Evolutionary conservation across 2,888 invertebrate species (phyloP).

Genomic region (Hydriomena furcata): DNA sequence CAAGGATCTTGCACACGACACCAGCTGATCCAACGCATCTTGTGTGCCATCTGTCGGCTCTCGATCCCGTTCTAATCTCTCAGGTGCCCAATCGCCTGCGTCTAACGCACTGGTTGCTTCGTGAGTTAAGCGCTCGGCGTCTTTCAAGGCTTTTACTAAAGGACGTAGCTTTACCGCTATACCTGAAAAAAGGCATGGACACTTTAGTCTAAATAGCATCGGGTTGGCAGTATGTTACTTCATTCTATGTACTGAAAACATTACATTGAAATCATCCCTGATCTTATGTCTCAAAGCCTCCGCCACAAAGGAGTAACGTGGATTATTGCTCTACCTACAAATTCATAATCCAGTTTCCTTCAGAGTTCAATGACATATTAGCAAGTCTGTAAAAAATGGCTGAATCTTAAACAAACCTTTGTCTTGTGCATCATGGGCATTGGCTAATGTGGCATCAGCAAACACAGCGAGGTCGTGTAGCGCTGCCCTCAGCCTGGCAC

Average conservation of each 20-base stretch:
- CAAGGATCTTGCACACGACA: conserved; percentile 93
- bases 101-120: conserved; percentile 90
- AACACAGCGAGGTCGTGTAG: conserved; percentile 95
- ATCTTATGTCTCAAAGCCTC: too few species aligned
- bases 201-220: too few species aligned
- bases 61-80: conserved; percentile 81
- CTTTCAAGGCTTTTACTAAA: conserved; percentile 90
- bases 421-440: conserved; percentile 92
- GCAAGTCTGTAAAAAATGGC: too few species aligned
- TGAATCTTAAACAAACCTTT: conserved; percentile 78
- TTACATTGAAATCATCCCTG: too few species aligned
- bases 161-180: conserved; percentile 89
- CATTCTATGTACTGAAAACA: too few species aligned
- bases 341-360: too few species aligned
- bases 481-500: conserved; percentile 89
- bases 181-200: conserved; percentile 55
- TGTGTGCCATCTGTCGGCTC: conserved; percentile 85
- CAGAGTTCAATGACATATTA: too few species aligned
- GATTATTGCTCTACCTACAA: too few species aligned
- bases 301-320: too few species aligned
- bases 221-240: too few species aligned
- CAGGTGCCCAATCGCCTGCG: conserved; percentile 90
- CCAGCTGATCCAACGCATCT: conserved; percentile 94
- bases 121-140: conserved; percentile 91
- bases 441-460: conserved; percentile 93